Conservation (phyloP, 2,888 invertebrate species). For the Trissonchulus latispiculum region DNA sequence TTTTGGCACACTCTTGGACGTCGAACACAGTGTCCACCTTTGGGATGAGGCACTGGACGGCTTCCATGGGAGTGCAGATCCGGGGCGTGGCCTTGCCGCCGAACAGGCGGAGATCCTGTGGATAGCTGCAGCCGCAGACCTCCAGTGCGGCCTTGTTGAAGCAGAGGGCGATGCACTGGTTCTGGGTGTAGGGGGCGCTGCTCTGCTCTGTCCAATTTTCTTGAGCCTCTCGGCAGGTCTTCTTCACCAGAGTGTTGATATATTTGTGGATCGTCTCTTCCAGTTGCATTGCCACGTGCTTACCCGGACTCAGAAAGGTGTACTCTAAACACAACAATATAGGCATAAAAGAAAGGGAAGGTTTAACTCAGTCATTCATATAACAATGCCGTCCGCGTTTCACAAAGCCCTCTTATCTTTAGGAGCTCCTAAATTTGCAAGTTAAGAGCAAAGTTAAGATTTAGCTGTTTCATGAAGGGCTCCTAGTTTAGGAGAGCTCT, state of each 20-base stretch:
- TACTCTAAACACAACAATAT: conserved; percentile 2
- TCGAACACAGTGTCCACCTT: not conserved
- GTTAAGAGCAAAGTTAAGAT: too few species aligned
- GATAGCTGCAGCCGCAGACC: conserved; percentile 8
- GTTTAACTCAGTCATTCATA: too few species aligned
- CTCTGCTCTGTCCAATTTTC: not conserved
- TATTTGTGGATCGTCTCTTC: conserved; percentile 13
- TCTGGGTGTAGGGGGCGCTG: conserved; percentile 11
- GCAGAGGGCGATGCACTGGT: conserved; percentile 17
- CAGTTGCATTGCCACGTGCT: conserved; percentile 15
- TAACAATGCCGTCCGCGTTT: too few species aligned
- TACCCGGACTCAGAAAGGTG: not conserved
- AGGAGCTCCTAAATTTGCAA: too few species aligned
- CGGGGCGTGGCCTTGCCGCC: not conserved
- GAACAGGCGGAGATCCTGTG: conserved; percentile 4
- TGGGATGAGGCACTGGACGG: conserved; percentile 7
- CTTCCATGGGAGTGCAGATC: conserved; percentile 6
- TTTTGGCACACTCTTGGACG: conserved; percentile 17
- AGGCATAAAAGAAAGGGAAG: too few species aligned
- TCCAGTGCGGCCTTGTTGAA: conserved; percentile 11
- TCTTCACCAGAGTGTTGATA: conserved; percentile 2
- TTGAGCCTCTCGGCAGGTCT: not conserved
- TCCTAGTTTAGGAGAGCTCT: too few species aligned
- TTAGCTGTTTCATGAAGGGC: too few species aligned
- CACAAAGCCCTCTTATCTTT: too few species aligned